Evolutionary conservation across 2,888 invertebrate genomes (phyloP).

Genomic region (Noctua comes): DNA sequence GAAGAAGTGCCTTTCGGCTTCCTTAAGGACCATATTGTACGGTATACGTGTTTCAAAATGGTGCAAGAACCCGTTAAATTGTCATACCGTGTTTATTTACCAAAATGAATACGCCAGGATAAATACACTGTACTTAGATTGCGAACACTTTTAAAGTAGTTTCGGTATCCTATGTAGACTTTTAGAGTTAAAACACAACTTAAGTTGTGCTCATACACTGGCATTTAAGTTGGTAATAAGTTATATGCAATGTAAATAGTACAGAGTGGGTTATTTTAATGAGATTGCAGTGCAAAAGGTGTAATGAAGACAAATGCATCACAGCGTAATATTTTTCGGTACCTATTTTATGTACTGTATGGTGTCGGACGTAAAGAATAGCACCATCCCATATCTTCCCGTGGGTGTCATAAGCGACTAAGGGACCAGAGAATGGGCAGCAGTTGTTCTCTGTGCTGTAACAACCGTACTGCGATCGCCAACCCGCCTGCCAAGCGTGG

Average conservation of each 20-base stretch:
- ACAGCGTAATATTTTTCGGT: background rate
- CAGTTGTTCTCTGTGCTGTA: too few relatives aligned
- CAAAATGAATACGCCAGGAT: background rate
- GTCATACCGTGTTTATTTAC: background rate
- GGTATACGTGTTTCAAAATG: background rate
- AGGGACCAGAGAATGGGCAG: too few relatives aligned
- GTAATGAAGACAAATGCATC: background rate
- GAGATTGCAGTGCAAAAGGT: background rate
- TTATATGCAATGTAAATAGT: slow-evolving; percentile 5
- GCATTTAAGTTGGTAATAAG: slow-evolving; percentile 4
- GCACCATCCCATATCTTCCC: too few relatives aligned
- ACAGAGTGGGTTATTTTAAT: background rate
- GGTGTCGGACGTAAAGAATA: too few relatives aligned
- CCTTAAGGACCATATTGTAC: too few relatives aligned
- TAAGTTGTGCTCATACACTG: background rate
- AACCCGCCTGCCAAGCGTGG: too few relatives aligned
- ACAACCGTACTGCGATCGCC: too few relatives aligned
- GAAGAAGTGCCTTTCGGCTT: too few relatives aligned
- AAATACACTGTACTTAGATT: slow-evolving; percentile 11
- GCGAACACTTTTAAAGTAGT: slow-evolving; percentile 29
- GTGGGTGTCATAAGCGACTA: too few relatives aligned
- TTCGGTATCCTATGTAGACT: slow-evolving; percentile 3
- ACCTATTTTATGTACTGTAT: too few relatives aligned
- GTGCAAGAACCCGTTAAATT: background rate
- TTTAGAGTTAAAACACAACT: background rate